phyloP scores from a whole-genome alignment of 1,140 invertebrate genomes.

The Vollenhovia emeryi region DNA sequence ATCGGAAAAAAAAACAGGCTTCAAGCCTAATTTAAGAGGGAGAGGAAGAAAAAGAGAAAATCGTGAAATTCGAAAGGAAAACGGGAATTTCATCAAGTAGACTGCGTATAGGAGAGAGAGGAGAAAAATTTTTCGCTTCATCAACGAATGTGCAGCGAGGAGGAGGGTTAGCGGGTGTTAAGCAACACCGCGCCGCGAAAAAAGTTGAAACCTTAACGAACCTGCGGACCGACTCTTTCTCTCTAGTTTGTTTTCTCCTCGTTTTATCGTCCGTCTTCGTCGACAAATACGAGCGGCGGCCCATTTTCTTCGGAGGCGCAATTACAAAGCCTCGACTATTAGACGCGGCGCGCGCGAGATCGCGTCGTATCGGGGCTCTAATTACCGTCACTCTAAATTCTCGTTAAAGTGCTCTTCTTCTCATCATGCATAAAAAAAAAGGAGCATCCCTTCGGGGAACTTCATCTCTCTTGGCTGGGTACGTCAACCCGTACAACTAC shows the following conservation, averaged over 20 bases:
- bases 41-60: no score
- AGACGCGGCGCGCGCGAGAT: constrained; percentile 49
- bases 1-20: no score
- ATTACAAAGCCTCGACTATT: constrained; percentile 51
- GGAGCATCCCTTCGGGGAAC: constrained; percentile 19
- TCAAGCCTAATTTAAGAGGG: no score
- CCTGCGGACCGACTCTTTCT: constrained; percentile 50
- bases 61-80: background rate
- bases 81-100: background rate
- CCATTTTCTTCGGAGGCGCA: constrained; percentile 46
- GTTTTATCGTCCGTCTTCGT: constrained; percentile 47
- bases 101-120: background rate
- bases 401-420: constrained; percentile 78
- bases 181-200: constrained; percentile 64
- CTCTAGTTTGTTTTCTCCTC: constrained; percentile 15
- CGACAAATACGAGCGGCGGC: constrained; percentile 30
- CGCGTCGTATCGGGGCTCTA: constrained; percentile 75
- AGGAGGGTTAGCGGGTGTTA: constrained; percentile 59
- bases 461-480: background rate
- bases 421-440: constrained; percentile 47
- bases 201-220: constrained; percentile 74
- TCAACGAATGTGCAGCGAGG: constrained; percentile 44
- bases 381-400: constrained; percentile 81
- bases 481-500: background rate
- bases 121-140: constrained; percentile 43